These are phyloP conservation scores for Drosophila lutescens DNA, from an alignment of 2,888 invertebrate genomes.

Conservation along the genomic window DNA sequence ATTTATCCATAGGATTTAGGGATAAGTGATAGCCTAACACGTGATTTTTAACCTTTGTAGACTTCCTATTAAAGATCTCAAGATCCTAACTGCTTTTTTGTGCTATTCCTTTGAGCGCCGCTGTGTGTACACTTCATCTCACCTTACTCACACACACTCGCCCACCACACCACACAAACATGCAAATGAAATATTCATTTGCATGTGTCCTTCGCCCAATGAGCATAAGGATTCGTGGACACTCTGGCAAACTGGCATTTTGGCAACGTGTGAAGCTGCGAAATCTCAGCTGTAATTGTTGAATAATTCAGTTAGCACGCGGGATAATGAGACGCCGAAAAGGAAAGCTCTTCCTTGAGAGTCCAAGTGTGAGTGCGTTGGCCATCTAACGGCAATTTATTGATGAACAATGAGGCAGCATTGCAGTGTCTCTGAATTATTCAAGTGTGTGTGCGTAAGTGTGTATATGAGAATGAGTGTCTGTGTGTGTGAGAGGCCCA, in stretches of 20 bases:
- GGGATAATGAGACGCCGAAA: conserved; percentile 37
- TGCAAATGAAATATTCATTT: conserved; percentile 65
- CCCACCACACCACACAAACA: conserved; percentile 37
- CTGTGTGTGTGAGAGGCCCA: conserved; percentile 39
- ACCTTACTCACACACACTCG: conserved; percentile 30
- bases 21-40: no score
- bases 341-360: conserved; percentile 22
- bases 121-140: conserved; percentile 30
- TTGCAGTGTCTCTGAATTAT: conserved; percentile 71
- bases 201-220: conserved; percentile 51
- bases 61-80: not conserved
- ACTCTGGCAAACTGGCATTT: conserved; percentile 38
- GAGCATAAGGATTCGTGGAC: conserved; percentile 47
- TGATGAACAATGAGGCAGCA: conserved; percentile 64
- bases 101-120: conserved; percentile 8
- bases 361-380: conserved; percentile 5
- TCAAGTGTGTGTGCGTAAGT: conserved; percentile 48
- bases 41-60: not conserved
- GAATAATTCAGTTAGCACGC: conserved; percentile 59
- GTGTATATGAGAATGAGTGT: conserved; percentile 15
- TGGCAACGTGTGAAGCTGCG: conserved; percentile 61
- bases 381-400: conserved; percentile 50
- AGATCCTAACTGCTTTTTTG: not conserved
- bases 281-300: conserved; percentile 54
- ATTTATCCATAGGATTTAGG: no score